Base-by-base conservation (phyloP, 2,888 invertebrate species). In the Drosophila conformis region DNA sequence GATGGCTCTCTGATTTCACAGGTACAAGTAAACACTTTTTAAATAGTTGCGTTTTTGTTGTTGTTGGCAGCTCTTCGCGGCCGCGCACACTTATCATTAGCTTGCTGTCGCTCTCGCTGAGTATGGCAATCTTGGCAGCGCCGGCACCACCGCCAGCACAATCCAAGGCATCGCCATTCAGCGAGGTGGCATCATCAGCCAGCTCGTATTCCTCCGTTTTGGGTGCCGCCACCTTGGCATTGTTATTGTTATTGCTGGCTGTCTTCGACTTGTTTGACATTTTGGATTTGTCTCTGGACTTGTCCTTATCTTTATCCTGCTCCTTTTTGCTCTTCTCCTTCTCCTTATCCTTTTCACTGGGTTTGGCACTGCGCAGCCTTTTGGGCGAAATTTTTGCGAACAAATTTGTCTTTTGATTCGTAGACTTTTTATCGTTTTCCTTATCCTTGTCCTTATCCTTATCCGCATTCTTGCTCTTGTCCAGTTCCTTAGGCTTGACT, bases 41-140 rank as follows among this genome's bases (percentile, higher is more conserved):
- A 60, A 91, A 91, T 63, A 76, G 75, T 57, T 84, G 76, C 40
- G 49, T 35, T 11, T 63, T 42, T 29, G 67, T 63, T 35, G 68
- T 69, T 40, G 73, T 66, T 3, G 65, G 62, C 80, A 96, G 92
- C 93, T 96, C 96, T 91, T 96, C 96, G 89, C 95, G 95, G 18
- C 96, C 96, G 80, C 96, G 95, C 36, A 95, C 95, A 31, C 94
- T 94, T 29, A 95, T 94, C 91, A 93, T 92, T 2, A 91, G 87
- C 70, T 92, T 91, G 57, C 93, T 78, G 89, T 94, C 92, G 88
- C 91, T 89, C 91, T 94, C 90, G 91, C 94, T 84, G 80, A 94
- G 90, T 93, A 93, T 91, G 80, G 93, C 94, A 93, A 94, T 94
- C 94, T 94, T 94, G 91, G 92, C 88, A 54, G 92, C 87, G 65